A percentile compares a stretch with the other conserved stretches of the same genome.
These are phyloP conservation scores for Adelognathus sp. DNA, from an alignment of 2,888 invertebrate species.

Conservation along the genomic window DNA sequence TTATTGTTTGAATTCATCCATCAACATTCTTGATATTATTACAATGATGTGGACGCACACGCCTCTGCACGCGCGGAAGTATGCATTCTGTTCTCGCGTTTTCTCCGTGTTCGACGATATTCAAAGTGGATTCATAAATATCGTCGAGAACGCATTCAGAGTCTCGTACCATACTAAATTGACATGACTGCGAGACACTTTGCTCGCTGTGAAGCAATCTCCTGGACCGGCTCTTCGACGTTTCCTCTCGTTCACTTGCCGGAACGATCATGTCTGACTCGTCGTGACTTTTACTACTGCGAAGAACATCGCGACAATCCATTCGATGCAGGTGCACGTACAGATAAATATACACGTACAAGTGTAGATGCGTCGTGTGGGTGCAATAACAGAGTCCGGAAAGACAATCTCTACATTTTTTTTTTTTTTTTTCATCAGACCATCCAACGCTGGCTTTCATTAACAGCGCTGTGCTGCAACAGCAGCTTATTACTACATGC, in stretches of 20 bases:
- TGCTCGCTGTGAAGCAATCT: neutral
- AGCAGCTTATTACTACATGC: slow-evolving; percentile 19
- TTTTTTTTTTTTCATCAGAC: slow-evolving; percentile 18
- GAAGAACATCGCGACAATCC: neutral
- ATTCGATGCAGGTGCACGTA: neutral
- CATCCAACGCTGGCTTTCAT: slow-evolving; percentile 31
- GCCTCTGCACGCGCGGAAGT: too few relatives aligned
- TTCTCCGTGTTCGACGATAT: too few relatives aligned
- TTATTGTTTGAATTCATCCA: too few relatives aligned
- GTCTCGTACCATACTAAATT: too few relatives aligned
- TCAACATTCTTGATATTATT: too few relatives aligned
- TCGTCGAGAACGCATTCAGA: too few relatives aligned
- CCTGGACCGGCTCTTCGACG: neutral
- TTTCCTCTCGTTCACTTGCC: neutral
- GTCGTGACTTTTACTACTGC: slow-evolving; percentile 16
- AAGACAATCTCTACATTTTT: neutral
- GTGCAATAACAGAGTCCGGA: neutral
- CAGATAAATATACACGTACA: neutral
- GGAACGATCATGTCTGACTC: neutral
- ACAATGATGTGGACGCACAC: too few relatives aligned
- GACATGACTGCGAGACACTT: neutral
- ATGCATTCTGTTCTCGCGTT: too few relatives aligned
- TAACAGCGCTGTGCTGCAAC: slow-evolving; percentile 1
- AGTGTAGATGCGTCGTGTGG: neutral
- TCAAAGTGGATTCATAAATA: too few relatives aligned